phyloP scores from a whole-genome alignment of 2,113 vertebrate genomes.

The Petrocephalus microphthalmus region DNA sequence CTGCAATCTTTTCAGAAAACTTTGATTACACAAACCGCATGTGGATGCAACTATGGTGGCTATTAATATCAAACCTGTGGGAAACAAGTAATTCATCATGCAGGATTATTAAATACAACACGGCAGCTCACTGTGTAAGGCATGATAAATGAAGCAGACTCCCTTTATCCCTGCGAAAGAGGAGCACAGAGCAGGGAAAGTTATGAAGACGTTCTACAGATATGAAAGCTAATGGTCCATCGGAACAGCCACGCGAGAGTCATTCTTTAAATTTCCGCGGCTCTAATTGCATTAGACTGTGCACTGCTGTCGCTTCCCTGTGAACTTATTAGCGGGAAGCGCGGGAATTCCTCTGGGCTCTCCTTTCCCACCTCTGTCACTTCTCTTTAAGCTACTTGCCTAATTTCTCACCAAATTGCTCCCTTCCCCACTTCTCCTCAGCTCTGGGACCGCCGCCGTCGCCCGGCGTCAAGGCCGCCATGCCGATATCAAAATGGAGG shows the following conservation, averaged over 20 bases:
- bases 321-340: conserved; percentile 43
- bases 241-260: conserved; percentile 48
- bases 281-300: conserved; percentile 54
- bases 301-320: conserved; percentile 34
- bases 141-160: conserved; percentile 22
- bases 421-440: conserved; percentile 10
- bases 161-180: conserved; percentile 4
- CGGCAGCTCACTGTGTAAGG: conserved; percentile 16
- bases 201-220: conserved; percentile 47
- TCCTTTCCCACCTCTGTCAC: conserved; percentile 25
- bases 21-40: conserved; percentile 26
- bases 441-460: background rate
- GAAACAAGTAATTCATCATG: conserved; percentile 37
- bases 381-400: conserved; percentile 23
- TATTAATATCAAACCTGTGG: conserved; percentile 31
- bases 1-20: conserved; percentile 20
- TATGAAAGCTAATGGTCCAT: conserved; percentile 50
- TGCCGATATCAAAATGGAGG: background rate
- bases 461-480: background rate
- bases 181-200: conserved; percentile 7
- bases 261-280: conserved; percentile 57
- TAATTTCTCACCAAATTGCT: conserved; percentile 25
- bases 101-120: conserved; percentile 34
- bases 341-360: conserved; percentile 40
- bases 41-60: conserved; percentile 10